A percentile compares a stretch with the other conserved stretches of the same genome.
These are phyloP conservation scores for Gymnoscelis rufifasciata DNA, from an alignment of 2,888 invertebrate species.

Conservation along the genomic window DNA sequence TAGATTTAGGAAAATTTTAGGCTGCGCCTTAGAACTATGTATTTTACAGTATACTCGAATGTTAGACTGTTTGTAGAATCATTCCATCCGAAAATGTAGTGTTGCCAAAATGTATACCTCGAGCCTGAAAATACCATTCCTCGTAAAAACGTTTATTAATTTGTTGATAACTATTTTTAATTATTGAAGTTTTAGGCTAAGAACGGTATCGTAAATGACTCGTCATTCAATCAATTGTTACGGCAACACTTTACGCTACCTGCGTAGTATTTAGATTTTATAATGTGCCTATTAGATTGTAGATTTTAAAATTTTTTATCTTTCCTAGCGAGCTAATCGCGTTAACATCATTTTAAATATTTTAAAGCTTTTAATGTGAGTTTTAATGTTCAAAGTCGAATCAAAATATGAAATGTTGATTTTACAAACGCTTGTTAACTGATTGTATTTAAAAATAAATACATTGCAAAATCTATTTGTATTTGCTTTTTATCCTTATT, in stretches of 20 bases:
- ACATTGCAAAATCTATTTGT: slow-evolving; percentile 17
- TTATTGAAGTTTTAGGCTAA: too few relatives aligned
- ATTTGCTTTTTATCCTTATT: slow-evolving; percentile 2
- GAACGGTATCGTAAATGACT: too few relatives aligned
- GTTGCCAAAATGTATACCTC: not conserved
- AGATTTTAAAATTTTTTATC: slow-evolving; percentile 58
- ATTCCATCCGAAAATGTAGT: slow-evolving; percentile 2
- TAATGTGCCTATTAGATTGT: slow-evolving; percentile 46
- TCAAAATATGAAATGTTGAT: slow-evolving; percentile 50
- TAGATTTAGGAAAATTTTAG: too few relatives aligned
- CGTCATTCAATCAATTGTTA: not conserved
- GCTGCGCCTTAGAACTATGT: too few relatives aligned
- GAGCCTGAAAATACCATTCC: too few relatives aligned
- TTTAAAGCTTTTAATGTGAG: slow-evolving; percentile 38
- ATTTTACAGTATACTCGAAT: too few relatives aligned
- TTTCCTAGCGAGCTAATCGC: slow-evolving; percentile 36
- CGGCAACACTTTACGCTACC: slow-evolving; percentile 36
- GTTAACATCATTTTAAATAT: slow-evolving; percentile 30
- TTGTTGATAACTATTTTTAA: too few relatives aligned
- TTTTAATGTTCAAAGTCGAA: slow-evolving; percentile 25
- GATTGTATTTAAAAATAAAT: slow-evolving; percentile 50
- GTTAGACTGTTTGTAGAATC: too few relatives aligned
- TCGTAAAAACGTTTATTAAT: too few relatives aligned
- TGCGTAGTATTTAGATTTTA: slow-evolving; percentile 55
- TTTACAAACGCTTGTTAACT: slow-evolving; percentile 52